phyloP scores from a whole-genome alignment of 2,797 vertebrate species.

The Vespertilio murinus region DNA sequence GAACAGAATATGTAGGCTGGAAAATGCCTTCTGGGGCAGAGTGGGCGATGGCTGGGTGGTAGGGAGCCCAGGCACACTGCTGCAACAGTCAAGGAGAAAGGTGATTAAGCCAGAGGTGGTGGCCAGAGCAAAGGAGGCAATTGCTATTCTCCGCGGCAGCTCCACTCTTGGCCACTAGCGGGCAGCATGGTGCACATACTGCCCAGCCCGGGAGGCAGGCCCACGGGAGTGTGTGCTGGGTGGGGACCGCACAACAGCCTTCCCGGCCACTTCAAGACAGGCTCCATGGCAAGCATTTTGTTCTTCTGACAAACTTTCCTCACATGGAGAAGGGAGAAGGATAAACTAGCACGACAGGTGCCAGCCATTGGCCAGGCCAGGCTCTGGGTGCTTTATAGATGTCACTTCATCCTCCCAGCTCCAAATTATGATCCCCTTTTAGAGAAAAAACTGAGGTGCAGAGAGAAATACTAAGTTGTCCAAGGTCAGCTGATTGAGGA shows the following conservation, averaged over 20 bases:
- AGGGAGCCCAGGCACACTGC: background rate
- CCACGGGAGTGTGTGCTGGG: accelerated
- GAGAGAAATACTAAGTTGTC: background rate
- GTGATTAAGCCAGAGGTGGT: background rate
- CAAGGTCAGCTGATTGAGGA: background rate
- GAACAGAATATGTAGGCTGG: background rate
- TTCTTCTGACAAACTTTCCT: background rate
- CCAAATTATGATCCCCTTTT: background rate
- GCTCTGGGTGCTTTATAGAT: background rate
- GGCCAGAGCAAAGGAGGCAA: background rate
- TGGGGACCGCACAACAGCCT: background rate
- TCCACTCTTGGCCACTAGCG: background rate
- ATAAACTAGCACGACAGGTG: background rate
- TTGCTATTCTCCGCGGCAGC: background rate
- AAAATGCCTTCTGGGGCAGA: background rate
- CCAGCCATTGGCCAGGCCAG: background rate
- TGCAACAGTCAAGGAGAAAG: background rate
- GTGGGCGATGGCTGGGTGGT: background rate
- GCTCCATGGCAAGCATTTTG: background rate
- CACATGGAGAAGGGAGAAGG: background rate
- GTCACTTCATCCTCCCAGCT: background rate
- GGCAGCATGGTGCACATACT: background rate
- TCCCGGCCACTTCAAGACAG: background rate
- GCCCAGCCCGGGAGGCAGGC: background rate
- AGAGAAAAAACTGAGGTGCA: background rate